These are phyloP conservation scores for Sminthurides aquaticus DNA, from an alignment of 2,888 invertebrate genomes.

Conservation along the genomic window DNA sequence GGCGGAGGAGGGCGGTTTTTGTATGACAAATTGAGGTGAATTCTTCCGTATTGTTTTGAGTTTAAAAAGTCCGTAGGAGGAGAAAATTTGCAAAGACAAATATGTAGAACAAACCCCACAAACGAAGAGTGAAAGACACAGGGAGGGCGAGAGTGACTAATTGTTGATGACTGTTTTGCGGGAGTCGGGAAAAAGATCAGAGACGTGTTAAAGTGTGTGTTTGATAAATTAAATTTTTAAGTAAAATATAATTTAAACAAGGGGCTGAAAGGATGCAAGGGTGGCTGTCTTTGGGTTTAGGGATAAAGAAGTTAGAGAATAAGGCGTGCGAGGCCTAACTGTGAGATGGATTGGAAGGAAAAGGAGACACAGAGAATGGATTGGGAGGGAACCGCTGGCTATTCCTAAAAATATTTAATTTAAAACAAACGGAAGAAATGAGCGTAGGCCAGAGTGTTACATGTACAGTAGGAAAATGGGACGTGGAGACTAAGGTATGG, in stretches of 20 bases:
- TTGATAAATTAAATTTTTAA: background rate
- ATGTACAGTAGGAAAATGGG: no score
- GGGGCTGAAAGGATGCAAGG: background rate
- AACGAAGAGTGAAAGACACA: no score
- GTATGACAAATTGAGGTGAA: no score
- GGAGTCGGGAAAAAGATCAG: no score
- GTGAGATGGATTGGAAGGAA: background rate
- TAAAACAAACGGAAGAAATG: slow-evolving; percentile 25
- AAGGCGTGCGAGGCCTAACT: background rate
- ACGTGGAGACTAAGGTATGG: no score
- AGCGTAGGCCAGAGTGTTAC: no score
- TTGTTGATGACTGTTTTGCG: no score
- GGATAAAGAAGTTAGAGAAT: no score
- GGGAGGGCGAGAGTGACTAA: no score
- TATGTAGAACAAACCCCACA: background rate
- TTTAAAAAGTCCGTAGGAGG: background rate
- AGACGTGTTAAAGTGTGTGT: no score
- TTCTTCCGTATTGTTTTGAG: no score
- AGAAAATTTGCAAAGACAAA: background rate
- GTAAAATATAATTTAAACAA: background rate
- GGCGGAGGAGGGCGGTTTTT: background rate
- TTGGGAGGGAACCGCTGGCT: background rate
- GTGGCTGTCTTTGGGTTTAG: background rate
- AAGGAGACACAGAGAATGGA: background rate
- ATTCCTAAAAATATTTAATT: slow-evolving; percentile 14